Evolutionary conservation across 2,888 invertebrate genomes (phyloP).

Genomic region (Azorinus chamasolen): DNA sequence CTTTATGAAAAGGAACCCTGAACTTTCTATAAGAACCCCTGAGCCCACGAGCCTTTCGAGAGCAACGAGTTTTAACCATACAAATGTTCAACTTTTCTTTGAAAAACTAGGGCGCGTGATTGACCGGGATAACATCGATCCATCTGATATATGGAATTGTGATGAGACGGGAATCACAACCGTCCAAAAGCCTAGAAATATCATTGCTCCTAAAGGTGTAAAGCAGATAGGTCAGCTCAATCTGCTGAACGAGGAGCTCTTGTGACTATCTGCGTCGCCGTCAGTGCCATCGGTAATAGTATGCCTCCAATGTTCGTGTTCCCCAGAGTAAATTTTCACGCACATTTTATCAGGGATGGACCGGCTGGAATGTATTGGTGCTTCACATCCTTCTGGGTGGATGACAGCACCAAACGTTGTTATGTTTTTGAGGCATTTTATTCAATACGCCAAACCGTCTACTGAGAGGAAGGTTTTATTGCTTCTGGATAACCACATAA

Average conservation of each 20-base stretch:
- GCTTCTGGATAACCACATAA: conserved; percentile 16
- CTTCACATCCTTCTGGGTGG: conserved; percentile 13
- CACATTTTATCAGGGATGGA: conserved; percentile 1
- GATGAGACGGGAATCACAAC: conserved; percentile 18
- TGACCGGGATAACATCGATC: neutral
- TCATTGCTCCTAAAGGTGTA: conserved; percentile 13
- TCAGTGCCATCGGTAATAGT: conserved; percentile 9
- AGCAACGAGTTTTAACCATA: conserved; percentile 56
- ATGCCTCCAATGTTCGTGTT: conserved; percentile 16
- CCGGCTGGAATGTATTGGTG: conserved; percentile 7
- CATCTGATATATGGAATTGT: conserved; percentile 7
- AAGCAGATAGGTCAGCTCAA: conserved; percentile 2
- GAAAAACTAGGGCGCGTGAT: conserved; percentile 26
- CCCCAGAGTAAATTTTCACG: conserved; percentile 1
- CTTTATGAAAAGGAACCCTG: conserved; percentile 17
- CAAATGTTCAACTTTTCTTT: conserved; percentile 47
- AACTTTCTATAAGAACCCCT: conserved; percentile 4
- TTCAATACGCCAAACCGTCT: conserved; percentile 3
- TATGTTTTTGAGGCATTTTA: neutral
- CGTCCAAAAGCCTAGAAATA: conserved; percentile 1
- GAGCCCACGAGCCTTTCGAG: conserved; percentile 30
- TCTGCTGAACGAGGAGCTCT: conserved; percentile 15
- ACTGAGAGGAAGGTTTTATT: conserved; percentile 6
- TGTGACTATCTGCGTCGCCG: conserved; percentile 9
- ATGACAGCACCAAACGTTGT: conserved; percentile 4